phyloP scores from a whole-genome alignment of 2,797 vertebrate species.

The Neosilurus mollespiculum region DNA sequence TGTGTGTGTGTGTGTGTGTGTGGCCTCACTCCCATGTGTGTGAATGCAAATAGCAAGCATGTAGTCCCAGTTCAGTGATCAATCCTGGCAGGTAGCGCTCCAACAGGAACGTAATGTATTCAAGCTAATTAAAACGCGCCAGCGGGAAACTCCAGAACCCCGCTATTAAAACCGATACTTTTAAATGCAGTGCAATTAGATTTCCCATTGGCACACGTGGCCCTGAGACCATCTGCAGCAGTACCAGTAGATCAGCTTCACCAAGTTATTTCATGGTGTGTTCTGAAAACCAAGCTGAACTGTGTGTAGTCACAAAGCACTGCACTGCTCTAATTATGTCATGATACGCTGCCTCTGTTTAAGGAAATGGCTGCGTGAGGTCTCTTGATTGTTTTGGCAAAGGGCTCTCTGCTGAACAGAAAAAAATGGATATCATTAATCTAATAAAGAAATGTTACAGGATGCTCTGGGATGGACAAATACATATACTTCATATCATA shows the following conservation, averaged over 20 bases:
- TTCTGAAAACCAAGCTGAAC: constrained; percentile 43
- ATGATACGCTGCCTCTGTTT: constrained; percentile 50
- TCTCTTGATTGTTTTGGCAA: constrained; percentile 43
- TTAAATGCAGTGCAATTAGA: constrained; percentile 61
- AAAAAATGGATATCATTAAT: constrained; percentile 48
- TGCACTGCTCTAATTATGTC: constrained; percentile 52
- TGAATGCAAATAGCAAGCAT: constrained; percentile 62
- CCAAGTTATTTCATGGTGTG: constrained; percentile 48
- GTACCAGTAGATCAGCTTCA: constrained; percentile 32
- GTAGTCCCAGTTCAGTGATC: constrained; percentile 67
- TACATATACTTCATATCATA: constrained; percentile 9
- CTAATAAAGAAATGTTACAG: constrained; percentile 36
- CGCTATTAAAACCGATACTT: constrained; percentile 69
- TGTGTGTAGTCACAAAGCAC: constrained; percentile 19
- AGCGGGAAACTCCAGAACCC: constrained; percentile 66
- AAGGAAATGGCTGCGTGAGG: constrained; percentile 44
- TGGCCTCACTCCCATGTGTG: constrained; percentile 58
- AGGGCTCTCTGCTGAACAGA: constrained; percentile 35
- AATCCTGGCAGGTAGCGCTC: constrained; percentile 76
- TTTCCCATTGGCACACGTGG: constrained; percentile 56
- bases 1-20: constrained; percentile 46
- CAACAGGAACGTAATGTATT: constrained; percentile 77
- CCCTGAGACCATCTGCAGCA: constrained; percentile 55
- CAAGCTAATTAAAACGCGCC: constrained; percentile 77
- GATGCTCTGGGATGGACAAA: constrained; percentile 9